Percentiles rank a stretch among this genome's conserved stretches.
These are phyloP conservation scores for Dugesia japonica DNA, from an alignment of 2,888 invertebrate species.

Conservation along the genomic window DNA sequence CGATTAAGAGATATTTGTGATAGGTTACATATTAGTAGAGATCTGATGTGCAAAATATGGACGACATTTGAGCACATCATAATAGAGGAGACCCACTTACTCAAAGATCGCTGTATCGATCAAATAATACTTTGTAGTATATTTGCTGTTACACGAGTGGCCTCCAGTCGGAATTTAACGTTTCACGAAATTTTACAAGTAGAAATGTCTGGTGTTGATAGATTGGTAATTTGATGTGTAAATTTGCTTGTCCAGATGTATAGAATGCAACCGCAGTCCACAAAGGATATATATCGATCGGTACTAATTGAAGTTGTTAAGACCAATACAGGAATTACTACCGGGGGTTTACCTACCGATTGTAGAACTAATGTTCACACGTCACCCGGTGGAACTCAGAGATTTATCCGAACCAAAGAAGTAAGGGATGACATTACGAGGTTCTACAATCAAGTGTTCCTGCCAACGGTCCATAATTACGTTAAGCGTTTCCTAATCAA, in stretches of 20 bases:
- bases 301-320: constrained; percentile 20
- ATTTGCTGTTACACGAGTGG: constrained; percentile 74
- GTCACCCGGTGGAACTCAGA: not conserved
- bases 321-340: not conserved
- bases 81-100: constrained; percentile 60
- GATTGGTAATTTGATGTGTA: too few species aligned
- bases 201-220: too few species aligned
- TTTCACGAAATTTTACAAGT: constrained; percentile 30
- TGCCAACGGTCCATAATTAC: constrained; percentile 21
- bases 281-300: constrained; percentile 25
- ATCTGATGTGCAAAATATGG: constrained; percentile 67
- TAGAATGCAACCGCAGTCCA: constrained; percentile 28
- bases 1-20: constrained; percentile 75
- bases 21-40: constrained; percentile 59
- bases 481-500: constrained; percentile 41
- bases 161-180: not conserved
- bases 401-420: constrained; percentile 40
- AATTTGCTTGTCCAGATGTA: not conserved
- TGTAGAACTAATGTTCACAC: not conserved
- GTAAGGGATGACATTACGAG: constrained; percentile 72
- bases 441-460: constrained; percentile 63
- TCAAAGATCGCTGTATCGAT: constrained; percentile 84
- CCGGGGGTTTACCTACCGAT: not conserved
- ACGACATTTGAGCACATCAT: constrained; percentile 82
- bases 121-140: constrained; percentile 94